Evolutionary conservation across 2,797 vertebrate species (phyloP).

Genomic region (Cossypha caffra): DNA sequence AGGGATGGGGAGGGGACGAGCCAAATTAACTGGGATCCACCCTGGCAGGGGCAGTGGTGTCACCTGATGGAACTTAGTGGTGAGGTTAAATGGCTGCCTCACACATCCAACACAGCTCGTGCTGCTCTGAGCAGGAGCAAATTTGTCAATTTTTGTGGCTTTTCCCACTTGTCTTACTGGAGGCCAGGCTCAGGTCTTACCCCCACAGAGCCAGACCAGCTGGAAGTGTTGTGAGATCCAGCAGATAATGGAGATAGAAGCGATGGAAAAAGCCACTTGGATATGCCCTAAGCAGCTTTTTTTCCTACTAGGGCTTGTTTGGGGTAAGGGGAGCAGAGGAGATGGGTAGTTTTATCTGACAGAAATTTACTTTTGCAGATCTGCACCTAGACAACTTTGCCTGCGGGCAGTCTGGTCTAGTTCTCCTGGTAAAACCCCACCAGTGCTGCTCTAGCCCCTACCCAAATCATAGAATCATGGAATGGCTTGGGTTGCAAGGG

Average conservation of each 20-base stretch:
- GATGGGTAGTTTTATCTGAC: neutral
- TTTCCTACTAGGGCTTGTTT: neutral
- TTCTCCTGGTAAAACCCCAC: neutral
- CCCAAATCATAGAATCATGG: neutral
- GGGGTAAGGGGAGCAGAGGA: neutral
- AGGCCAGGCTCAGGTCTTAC: neutral
- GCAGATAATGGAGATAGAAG: neutral
- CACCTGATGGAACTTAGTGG: neutral
- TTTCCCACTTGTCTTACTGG: neutral
- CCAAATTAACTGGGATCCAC: neutral
- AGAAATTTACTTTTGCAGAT: neutral
- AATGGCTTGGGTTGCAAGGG: neutral
- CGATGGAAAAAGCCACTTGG: neutral
- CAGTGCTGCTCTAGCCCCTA: neutral
- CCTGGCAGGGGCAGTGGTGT: neutral
- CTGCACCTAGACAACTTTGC: neutral
- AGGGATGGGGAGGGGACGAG: neutral
- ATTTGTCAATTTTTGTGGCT: neutral
- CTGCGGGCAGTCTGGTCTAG: neutral
- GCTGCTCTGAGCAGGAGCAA: rapidly evolving
- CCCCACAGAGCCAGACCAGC: neutral
- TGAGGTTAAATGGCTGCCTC: neutral
- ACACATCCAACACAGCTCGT: rapidly evolving
- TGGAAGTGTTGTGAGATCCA: neutral
- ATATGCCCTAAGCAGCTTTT: neutral